Base-by-base conservation (phyloP, 1,140 invertebrate genomes). In the Ostrea edulis region DNA sequence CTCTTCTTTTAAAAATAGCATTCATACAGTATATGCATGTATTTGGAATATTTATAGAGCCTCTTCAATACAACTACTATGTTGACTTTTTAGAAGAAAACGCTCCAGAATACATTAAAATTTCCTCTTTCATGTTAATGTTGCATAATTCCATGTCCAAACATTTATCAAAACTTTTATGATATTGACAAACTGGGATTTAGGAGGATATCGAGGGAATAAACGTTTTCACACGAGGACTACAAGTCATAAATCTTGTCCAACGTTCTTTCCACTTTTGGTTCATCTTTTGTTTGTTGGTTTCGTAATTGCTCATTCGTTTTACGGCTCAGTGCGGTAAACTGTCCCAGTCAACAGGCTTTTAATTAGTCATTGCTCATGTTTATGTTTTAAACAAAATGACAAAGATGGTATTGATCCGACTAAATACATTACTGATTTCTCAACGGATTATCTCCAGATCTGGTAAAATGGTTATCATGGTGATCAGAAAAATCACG, bases 341-440 rank as follows among this genome's bases (percentile, higher is more conserved):
- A 77, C 35, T 77, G 25, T 9, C 29, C 25, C 25, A 77, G 29
- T 25, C 68, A 77, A 29, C 11, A 25, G 68, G 68, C 68, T 35
- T 77, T 77, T 77, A 77, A 77, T 77, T 77, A 77, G 68, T 77
- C 68, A 77, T 77, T 44, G 68, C 68, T 25, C 68, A 77, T 77
- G 68, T 77, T 77, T 77, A 77, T 77, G 25, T 77, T 77, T 77
- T 77, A 77, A 77, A 77, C 68, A 77, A 77, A 77, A 77, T 77
- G 68, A 77, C 68, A 77, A 77, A 77, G 68, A 77, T 77, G 68
- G 68, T 77, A 77, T 77, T 77, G 68, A 77, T 77, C 68, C 68
- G 68, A 77, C 68, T 77, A 77, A 77, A 77, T 35, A 77, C 58
- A n/a, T 62, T 62, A 14, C 68, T 77, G 68, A 77, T 77, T 77